Evolutionary conservation across 2,113 vertebrate genomes (phyloP).

Genomic region (Bagarius yarrelli): DNA sequence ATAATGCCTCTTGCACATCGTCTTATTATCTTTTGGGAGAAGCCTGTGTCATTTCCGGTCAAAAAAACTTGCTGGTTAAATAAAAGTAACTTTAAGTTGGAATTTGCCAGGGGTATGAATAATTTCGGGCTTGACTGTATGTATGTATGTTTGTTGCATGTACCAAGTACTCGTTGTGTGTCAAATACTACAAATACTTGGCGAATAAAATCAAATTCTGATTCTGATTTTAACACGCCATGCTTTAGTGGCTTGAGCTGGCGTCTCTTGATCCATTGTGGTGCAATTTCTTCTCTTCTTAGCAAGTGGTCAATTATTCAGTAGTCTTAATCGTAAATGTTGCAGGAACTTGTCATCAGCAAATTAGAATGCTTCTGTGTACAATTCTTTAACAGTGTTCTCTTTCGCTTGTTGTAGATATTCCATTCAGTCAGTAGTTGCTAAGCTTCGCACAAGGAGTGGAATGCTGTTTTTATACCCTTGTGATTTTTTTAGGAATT

Average conservation of each 20-base stretch:
- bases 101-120: too few relatives aligned
- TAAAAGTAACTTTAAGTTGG: too few relatives aligned
- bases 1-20: too few relatives aligned
- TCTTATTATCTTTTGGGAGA: too few relatives aligned
- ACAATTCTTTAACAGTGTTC: not conserved
- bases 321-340: not conserved
- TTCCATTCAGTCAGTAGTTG: not conserved
- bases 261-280: not conserved
- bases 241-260: not conserved
- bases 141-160: too few relatives aligned
- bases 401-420: not conserved
- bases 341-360: not conserved
- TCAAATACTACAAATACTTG: too few relatives aligned
- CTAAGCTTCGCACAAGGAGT: not conserved
- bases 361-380: not conserved
- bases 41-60: too few relatives aligned
- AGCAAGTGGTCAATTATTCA: not conserved
- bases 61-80: too few relatives aligned
- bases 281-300: not conserved
- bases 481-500: not conserved
- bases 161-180: too few relatives aligned
- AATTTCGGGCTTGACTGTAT: too few relatives aligned
- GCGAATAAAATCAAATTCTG: too few relatives aligned
- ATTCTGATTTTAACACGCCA: not conserved
- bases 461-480: not conserved